phyloP scores from a whole-genome alignment of 2,797 vertebrate species.

The Gallinago nigripennis region DNA sequence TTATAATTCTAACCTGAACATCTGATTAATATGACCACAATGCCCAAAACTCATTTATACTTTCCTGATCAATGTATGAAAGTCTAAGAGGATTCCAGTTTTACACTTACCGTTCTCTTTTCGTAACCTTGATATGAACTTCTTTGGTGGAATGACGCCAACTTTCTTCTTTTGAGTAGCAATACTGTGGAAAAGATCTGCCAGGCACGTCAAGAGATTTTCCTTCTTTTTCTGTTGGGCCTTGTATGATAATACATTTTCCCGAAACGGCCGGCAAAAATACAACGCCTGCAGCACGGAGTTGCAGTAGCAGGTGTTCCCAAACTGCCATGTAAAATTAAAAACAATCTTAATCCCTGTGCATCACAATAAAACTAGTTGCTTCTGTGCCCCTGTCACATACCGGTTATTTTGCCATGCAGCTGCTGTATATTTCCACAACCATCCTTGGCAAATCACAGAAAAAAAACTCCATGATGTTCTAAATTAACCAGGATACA shows the following conservation, averaged over 20 bases:
- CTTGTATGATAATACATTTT: conserved; percentile 96
- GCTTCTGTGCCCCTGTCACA: background rate
- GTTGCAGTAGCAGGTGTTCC: conserved; percentile 99
- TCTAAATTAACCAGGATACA: background rate
- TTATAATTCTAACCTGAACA: background rate
- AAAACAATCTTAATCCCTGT: background rate
- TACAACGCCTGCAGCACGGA: conserved; percentile 96
- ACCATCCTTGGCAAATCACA: background rate
- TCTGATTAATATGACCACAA: background rate
- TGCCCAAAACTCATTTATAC: background rate
- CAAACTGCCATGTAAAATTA: conserved; percentile 83
- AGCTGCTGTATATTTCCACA: background rate
- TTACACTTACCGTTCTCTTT: conserved; percentile 92
- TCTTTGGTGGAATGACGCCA: conserved; percentile 97
- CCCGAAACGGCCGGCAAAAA: conserved; percentile 96
- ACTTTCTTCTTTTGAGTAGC: conserved; percentile 98
- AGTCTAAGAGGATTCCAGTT: background rate
- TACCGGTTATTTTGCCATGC: background rate
- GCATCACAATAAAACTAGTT: background rate
- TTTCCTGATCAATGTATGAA: background rate
- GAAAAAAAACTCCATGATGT: background rate
- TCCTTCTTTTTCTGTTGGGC: conserved; percentile 98
- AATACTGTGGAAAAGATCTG: conserved; percentile 98
- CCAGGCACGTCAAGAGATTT: conserved; percentile 95
- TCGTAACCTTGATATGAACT: conserved; percentile 94